Conservation (phyloP, 2,888 invertebrate genomes). For the Drosophila melanosoma region DNA sequence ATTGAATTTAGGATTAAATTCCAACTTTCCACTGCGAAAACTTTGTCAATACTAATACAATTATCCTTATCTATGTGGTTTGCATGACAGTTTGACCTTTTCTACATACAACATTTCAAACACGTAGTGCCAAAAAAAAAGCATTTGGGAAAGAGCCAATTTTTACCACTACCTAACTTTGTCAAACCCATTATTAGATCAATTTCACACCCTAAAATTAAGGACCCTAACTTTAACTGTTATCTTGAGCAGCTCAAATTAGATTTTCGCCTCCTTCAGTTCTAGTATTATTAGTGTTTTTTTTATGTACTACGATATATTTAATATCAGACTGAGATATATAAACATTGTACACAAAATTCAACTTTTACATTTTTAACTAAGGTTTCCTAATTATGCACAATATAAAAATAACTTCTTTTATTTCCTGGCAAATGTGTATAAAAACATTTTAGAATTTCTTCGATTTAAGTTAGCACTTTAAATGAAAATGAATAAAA, state of each 20-base stretch:
- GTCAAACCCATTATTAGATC: not conserved
- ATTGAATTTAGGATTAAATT: not conserved
- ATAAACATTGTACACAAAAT: not conserved
- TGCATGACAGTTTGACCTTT: not conserved
- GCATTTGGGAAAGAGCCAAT: not conserved
- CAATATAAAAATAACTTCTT: not conserved
- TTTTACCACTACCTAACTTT: not conserved
- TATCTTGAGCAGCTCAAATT: not conserved
- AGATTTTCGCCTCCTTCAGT: not conserved
- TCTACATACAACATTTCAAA: not conserved
- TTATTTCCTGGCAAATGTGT: not conserved
- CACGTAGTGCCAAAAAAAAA: not conserved
- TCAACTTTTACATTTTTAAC: not conserved
- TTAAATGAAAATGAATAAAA: slow-evolving; percentile 31
- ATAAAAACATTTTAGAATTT: not conserved
- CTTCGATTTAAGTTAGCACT: not conserved
- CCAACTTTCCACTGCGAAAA: not conserved
- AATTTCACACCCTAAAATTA: not conserved
- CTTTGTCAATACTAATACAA: not conserved
- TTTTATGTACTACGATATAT: not conserved
- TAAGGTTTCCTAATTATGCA: not conserved
- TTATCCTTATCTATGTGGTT: not conserved
- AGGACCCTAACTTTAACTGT: not conserved
- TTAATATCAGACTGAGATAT: not conserved
- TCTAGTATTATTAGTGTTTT: not conserved